Evolutionary conservation across 2,797 vertebrate genomes (phyloP), one percentile per base, ranked within the genome.

Genomic region (Alcedo quadribrachys): DNA sequence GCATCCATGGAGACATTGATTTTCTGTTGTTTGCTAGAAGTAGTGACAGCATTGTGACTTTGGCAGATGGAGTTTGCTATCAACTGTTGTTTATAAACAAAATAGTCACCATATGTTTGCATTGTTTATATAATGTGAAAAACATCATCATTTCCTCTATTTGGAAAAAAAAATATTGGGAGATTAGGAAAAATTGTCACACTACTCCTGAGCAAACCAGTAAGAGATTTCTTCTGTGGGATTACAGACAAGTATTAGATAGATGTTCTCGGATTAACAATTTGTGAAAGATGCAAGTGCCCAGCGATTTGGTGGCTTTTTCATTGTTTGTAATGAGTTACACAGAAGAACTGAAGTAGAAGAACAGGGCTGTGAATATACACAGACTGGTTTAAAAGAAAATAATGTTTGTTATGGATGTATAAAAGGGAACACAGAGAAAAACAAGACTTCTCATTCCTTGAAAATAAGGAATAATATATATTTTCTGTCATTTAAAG

Each of bases 21-120:
- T 96, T 95, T 93, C 68, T 93, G 45, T 84, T 89, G 7, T 94
- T 96, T 96, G 54, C 91, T 94, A 45, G 87, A 92, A 93, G 70
- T 37, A 40, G 27, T 83, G 84, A 79, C 91, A 95, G 54, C 42
- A 60, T 87, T 80, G 71, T 95, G 93, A 88, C 70, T 95, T 95
- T 74, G 78, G 90, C 95, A 97, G 96, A 96, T 94, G 86, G 85
- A 87, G 83, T 91, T 90, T 79, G 61, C 87, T 74, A 58, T 96
- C 96, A 96, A 69, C 79, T 46, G 79, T 89, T 95, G 93, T 96
- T 97, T 95, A 89, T 92, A 94, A 95, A 89, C 89, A 94, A 92
- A 96, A 95, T 67, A 85, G 73, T 91, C 96, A 97, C 92, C 69
- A n/a, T 97, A 94, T 95, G 90, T 96, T 94, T 92, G 61, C 93